A percentile compares a stretch with the other conserved stretches of the same genome.
Evolutionary conservation across 1,140 invertebrate species (phyloP).

Genomic region (Sycophila sp.): DNA sequence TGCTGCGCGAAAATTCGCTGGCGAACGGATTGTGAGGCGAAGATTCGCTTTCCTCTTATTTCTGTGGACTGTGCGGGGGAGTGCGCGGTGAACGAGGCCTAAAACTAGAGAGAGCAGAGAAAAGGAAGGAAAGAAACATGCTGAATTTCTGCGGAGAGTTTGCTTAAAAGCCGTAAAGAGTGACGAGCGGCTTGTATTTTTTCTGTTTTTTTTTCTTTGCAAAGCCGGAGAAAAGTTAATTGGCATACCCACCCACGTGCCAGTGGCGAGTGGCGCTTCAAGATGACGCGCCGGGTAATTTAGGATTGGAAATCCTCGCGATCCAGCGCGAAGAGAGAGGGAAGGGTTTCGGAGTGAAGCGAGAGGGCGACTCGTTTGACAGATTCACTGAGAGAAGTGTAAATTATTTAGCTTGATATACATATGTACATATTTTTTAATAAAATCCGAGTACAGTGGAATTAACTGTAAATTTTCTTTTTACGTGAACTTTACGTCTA

Average conservation of each 20-base stretch:
- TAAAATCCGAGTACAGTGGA: no score
- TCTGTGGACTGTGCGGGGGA: no score
- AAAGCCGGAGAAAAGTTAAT: background rate
- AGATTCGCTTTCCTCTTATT: no score
- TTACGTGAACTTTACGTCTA: no score
- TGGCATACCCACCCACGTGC: background rate
- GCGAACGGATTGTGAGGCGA: no score
- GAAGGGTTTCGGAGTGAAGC: background rate
- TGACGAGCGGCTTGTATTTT: no score
- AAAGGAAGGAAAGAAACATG: no score
- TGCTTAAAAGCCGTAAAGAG: background rate
- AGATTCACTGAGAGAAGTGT: slow-evolving; percentile 33
- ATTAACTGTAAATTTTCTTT: no score
- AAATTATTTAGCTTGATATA: slow-evolving; percentile 9
- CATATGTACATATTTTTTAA: no score
- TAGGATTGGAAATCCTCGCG: slow-evolving; percentile 11
- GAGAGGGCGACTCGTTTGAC: background rate
- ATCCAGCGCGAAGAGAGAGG: background rate
- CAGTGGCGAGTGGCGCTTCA: background rate
- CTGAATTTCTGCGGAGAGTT: background rate
- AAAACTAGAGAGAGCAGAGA: no score
- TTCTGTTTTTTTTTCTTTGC: background rate
- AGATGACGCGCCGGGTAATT: background rate
- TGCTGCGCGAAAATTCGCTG: no score
- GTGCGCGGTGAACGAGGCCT: no score